These are phyloP conservation scores for Dryobota labecula DNA, from an alignment of 2,888 invertebrate species.

Conservation along the genomic window DNA sequence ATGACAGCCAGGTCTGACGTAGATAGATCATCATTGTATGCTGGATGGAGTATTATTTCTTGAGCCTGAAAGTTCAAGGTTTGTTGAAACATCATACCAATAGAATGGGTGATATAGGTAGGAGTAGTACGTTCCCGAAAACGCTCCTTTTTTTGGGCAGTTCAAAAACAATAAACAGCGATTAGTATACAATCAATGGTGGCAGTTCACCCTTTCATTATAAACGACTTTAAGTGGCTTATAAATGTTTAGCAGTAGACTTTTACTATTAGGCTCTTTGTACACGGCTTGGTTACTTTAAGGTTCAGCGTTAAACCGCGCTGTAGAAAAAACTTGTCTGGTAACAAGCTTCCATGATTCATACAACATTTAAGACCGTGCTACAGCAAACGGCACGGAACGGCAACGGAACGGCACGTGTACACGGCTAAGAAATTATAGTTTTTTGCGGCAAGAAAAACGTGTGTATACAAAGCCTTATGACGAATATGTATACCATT, in stretches of 20 bases:
- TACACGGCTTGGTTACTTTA: too few relatives aligned
- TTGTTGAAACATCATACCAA: background rate
- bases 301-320: too few relatives aligned
- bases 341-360: too few relatives aligned
- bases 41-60: constrained; percentile 81
- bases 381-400: too few relatives aligned
- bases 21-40: constrained; percentile 72
- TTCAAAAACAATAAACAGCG: background rate
- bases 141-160: background rate
- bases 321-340: too few relatives aligned
- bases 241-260: background rate
- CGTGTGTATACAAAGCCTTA: too few relatives aligned
- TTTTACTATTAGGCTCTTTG: too few relatives aligned
- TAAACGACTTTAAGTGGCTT: background rate
- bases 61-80: constrained; percentile 71
- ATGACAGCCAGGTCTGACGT: constrained; percentile 86
- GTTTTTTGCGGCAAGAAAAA: too few relatives aligned
- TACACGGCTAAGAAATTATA: too few relatives aligned
- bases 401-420: too few relatives aligned
- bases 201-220: background rate
- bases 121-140: background rate
- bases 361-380: too few relatives aligned
- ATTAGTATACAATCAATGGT: background rate
- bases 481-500: too few relatives aligned
- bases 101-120: background rate